Percentiles rank a stretch among this genome's conserved stretches.
Evolutionary conservation across 2,888 invertebrate genomes (phyloP).

Genomic region (Gryllus longicercus): DNA sequence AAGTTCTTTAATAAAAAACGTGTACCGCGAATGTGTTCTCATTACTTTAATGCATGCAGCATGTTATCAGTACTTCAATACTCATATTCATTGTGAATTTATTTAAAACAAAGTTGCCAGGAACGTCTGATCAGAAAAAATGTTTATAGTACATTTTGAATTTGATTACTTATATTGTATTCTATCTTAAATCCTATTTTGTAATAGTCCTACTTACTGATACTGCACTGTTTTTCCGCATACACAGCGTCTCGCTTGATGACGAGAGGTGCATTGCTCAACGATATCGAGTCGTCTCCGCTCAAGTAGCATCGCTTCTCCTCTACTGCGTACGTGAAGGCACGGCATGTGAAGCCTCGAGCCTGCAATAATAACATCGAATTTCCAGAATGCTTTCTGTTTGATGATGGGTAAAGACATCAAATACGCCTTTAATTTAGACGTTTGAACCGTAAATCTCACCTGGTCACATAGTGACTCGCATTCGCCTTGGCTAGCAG

Average conservation of each 20-base stretch:
- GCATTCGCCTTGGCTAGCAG: conserved; percentile 46
- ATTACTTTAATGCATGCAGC: no score
- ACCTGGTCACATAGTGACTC: conserved; percentile 48
- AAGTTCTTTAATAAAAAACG: no score
- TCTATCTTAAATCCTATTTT: no score
- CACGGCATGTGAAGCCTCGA: conserved; percentile 47
- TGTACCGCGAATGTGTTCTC: no score
- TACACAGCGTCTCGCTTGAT: conserved; percentile 43
- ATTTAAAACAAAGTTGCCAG: no score
- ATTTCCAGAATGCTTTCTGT: no score
- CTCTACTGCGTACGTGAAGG: conserved; percentile 46
- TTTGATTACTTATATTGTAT: no score
- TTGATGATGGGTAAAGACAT: no score
- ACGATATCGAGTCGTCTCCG: conserved; percentile 48
- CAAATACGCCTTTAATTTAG: background rate
- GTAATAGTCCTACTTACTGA: conserved; percentile 42
- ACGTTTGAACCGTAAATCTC: conserved; percentile 24
- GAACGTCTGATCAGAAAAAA: no score
- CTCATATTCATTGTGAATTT: no score
- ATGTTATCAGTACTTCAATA: no score
- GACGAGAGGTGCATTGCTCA: conserved; percentile 44
- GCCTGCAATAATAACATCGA: conserved; percentile 39
- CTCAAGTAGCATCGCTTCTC: conserved; percentile 48
- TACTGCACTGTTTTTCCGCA: conserved; percentile 48
- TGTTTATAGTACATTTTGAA: no score